Base-by-base conservation (phyloP, 2,888 invertebrate genomes). In the Calephelis perditalis region DNA sequence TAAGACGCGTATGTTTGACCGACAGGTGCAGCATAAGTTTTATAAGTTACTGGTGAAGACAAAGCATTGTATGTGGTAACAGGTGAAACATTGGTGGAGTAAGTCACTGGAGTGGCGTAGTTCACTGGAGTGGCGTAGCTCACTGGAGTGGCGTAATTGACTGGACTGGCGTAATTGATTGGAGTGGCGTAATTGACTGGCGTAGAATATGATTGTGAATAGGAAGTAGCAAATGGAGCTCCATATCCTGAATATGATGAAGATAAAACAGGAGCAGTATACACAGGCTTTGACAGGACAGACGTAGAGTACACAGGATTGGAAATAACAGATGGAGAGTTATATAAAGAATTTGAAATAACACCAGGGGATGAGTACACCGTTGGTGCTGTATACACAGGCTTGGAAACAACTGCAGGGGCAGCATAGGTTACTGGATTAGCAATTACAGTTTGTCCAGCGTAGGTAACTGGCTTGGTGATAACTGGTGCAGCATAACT, bases 121-220 rank as follows among this genome's bases (percentile, higher is more conserved):
- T 52, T 52, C 10, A 52, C 35, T 52, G 52, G 62, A 3, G 67
- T 76, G 56, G 70, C 73, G 58, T 73, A 72, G 12, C 84, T 82
- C 63, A 81, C 64, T 40, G 76, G 68, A 47, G 76, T 73, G 37
- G 70, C 69, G 43, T 68, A 49, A 49, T 26, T 26, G 26, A 49
- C 26, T 49, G 49, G 26, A 49, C 15, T 15, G 11, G 49, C 49
- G 10, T 26, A 26, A 26, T 40, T 40, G 8, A 52, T 6, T 35
- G 52, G 26, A 49, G 49, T 15, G 11, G 49, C 49, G 10, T 26
- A 26, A 26, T 40, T 40, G 8, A 52, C 11, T 35, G 52, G 52
- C 6, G 52, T 2, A 36, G 52, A 15, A 7, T 52, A 52, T 0
- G 40, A 40, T 35, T 35, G 35, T 2, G 52, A 52, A 52, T 52